phyloP scores from a whole-genome alignment of 2,797 vertebrate species.

The Gymnopithys bicolor region DNA sequence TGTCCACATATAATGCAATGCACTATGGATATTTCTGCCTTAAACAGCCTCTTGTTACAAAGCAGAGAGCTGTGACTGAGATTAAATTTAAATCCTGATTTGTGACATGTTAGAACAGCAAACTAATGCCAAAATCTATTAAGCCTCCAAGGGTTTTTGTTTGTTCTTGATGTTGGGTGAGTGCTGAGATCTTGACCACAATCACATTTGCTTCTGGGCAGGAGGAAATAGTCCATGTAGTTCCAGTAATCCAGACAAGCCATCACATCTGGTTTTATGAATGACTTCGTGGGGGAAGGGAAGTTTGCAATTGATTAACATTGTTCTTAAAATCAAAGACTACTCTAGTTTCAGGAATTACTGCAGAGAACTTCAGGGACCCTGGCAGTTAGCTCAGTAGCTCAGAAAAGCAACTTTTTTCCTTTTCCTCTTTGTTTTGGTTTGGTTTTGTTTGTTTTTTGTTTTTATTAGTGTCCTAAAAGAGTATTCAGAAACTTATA shows the following conservation, averaged over 20 bases:
- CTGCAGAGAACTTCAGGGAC: background rate
- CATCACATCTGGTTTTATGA: constrained; percentile 45
- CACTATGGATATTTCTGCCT: constrained; percentile 1
- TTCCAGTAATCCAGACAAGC: constrained; percentile 56
- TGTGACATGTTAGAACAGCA: constrained; percentile 33
- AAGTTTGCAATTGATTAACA: constrained; percentile 51
- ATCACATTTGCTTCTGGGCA: constrained; percentile 55
- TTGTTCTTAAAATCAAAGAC: constrained; percentile 56
- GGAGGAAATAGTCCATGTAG: constrained; percentile 56
- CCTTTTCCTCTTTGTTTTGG: too few relatives aligned
- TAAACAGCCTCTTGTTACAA: constrained; percentile 28
- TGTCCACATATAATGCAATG: background rate
- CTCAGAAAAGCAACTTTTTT: background rate
- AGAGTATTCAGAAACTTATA: background rate
- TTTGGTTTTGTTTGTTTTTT: too few relatives aligned
- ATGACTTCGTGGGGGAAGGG: background rate
- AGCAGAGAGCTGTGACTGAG: constrained; percentile 62
- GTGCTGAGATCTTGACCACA: constrained; percentile 52
- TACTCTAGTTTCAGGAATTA: constrained; percentile 27
- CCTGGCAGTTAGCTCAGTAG: background rate
- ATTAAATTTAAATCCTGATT: constrained; percentile 71
- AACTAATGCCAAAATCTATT: constrained; percentile 55
- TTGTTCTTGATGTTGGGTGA: background rate
- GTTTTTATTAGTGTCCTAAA: background rate
- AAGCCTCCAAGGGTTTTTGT: background rate